Base-by-base conservation (phyloP, 2,888 invertebrate species). In the Pollenia griseotomentosa region DNA sequence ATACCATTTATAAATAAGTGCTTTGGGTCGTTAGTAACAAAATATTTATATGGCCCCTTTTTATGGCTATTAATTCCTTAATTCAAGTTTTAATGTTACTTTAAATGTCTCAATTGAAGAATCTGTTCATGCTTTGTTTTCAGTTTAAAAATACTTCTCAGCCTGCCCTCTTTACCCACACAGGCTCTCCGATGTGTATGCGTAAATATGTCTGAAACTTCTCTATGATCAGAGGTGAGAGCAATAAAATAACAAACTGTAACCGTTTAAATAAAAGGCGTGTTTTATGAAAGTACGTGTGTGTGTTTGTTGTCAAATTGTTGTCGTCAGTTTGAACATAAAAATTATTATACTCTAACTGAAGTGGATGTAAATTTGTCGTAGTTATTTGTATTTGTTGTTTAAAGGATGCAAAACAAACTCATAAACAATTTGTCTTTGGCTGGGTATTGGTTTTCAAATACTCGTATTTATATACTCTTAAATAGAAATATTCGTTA, bases 221-320 rank as follows among this genome's bases (percentile, higher is more conserved):
- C 6, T 33, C 74, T 75, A 75, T 44, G 51, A 59, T 83, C 65
- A 66, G 10, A 71, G 71, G 59, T 74, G 74, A 82, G 70, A 79
- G 79, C 12, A 78, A 83, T 74, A 75, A 83, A 83, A 70, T 51
- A 53, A 51, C 11, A 61, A 19, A 83, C 70, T 40, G 55, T 55
- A 63, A 66, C 33, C 14, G 65, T 66, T 66, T 12, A 42, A 63
- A 77, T 23, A 75, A 81, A 66, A 77, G 83, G 63, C 83, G 63
- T 83, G 46, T 63, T 68, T 61, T 77, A 70, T 48, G 79, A 81
- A 16, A 57, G 46, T 48, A 65, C 63, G 23, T n/a, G n/a, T 77
- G 12, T 46, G 23, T 12, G 48, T 61, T 73, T 61, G 23, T 78
- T 85, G 82, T 82, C 78, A 80, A 85, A 75, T 84, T 74, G 77